phyloP scores from a whole-genome alignment of 2,797 vertebrate species.

The Alectoris magna region DNA sequence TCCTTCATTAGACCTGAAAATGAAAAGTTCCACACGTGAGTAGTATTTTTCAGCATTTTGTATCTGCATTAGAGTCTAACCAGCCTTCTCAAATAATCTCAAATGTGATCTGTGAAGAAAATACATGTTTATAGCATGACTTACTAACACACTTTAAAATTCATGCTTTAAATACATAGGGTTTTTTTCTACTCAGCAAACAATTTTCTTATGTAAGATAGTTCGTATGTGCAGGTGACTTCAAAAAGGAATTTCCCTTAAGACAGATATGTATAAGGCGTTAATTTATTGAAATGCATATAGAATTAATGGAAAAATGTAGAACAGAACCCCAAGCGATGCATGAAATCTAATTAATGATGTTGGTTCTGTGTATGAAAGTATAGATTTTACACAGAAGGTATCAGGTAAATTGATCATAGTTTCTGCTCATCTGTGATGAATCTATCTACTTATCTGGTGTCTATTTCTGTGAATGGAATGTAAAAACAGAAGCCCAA shows the following conservation, averaged over 20 bases:
- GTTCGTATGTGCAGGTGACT: not conserved
- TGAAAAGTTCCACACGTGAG: constrained; percentile 63
- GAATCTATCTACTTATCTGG: not conserved
- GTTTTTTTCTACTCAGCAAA: not conserved
- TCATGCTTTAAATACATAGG: not conserved
- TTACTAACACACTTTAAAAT: not conserved
- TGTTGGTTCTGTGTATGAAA: not conserved
- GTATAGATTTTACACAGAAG: not conserved
- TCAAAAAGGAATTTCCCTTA: not conserved
- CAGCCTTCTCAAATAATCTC: not conserved
- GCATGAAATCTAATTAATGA: not conserved
- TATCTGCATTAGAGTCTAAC: not conserved
- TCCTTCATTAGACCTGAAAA: constrained; percentile 42
- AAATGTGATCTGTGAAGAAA: not conserved
- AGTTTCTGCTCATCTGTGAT: not conserved
- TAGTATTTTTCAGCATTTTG: not conserved
- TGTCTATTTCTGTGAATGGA: not conserved
- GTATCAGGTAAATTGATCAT: not conserved
- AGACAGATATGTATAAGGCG: not conserved
- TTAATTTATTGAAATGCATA: not conserved
- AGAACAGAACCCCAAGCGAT: not conserved
- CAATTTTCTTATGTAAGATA: not conserved
- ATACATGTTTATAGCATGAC: not conserved
- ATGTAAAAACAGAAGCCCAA: not conserved
- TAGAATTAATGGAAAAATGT: not conserved